phyloP scores from a whole-genome alignment of 2,797 vertebrate genomes.

The Ctenosaura bakeri region DNA sequence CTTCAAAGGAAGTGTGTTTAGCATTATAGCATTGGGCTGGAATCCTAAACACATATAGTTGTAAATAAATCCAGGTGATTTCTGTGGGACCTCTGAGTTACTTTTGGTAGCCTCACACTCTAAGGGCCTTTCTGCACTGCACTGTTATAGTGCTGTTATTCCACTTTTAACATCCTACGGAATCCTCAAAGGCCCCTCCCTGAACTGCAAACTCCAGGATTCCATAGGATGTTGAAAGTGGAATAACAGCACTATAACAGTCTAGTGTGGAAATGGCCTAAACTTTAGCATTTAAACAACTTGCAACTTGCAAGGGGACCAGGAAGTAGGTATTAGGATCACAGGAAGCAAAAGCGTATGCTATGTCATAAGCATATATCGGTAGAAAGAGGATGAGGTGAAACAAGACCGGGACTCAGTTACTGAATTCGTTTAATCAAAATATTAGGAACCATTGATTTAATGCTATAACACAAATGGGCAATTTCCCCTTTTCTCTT shows the following conservation, averaged over 20 bases:
- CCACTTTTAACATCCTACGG: no score
- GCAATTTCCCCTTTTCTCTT: no score
- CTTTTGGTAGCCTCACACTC: neutral
- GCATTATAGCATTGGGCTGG: neutral
- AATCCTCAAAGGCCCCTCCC: no score
- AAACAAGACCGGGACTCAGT: neutral
- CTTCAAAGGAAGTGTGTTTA: neutral
- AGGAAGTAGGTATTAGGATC: neutral
- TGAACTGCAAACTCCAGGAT: no score
- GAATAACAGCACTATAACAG: no score
- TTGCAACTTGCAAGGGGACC: neutral
- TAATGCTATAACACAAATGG: neutral
- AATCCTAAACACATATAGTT: neutral
- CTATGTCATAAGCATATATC: neutral
- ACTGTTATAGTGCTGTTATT: no score
- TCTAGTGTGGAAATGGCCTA: neutral
- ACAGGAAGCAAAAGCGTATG: neutral
- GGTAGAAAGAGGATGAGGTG: neutral
- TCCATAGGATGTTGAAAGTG: no score
- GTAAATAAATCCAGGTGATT: neutral
- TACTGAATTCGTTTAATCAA: constrained; percentile 9
- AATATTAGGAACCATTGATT: neutral
- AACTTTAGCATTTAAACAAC: neutral
- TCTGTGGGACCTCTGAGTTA: neutral
- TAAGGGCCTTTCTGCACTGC: no score